phyloP scores from a whole-genome alignment of 2,113 vertebrate genomes.

The Spea bombifrons region DNA sequence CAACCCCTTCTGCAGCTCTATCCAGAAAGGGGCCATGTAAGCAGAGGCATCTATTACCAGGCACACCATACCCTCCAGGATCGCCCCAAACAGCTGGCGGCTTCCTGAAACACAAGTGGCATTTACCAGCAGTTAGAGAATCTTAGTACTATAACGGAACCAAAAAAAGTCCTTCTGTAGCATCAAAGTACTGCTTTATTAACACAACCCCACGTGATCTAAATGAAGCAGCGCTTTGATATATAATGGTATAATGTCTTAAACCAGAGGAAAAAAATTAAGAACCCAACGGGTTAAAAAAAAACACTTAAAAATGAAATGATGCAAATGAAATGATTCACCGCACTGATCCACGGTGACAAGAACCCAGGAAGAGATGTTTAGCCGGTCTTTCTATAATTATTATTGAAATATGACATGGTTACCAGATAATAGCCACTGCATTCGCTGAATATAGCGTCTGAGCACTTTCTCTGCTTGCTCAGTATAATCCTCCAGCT shows the following conservation, averaged over 20 bases:
- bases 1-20: constrained; percentile 62
- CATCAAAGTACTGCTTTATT: too few species aligned
- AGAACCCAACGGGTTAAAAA: not conserved
- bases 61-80: constrained; percentile 73
- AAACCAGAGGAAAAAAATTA: not conserved
- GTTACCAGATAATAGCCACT: constrained; percentile 80
- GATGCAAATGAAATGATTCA: too few species aligned
- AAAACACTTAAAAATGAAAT: too few species aligned
- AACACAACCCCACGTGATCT: too few species aligned
- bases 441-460: constrained; percentile 65
- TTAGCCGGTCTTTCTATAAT: not conserved
- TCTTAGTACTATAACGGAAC: too few species aligned
- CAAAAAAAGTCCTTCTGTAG: too few species aligned
- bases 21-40: constrained; percentile 67
- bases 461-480: constrained; percentile 57
- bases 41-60: constrained; percentile 75
- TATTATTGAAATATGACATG: not conserved
- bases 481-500: constrained; percentile 63
- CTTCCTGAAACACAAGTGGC: constrained; percentile 64
- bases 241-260: too few species aligned
- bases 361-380: too few species aligned
- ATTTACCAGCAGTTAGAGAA: too few species aligned
- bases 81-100: constrained; percentile 66
- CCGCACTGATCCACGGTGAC: too few species aligned
- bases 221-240: too few species aligned